These are phyloP conservation scores for Rhabdomys dilectus DNA, from an alignment of 2,113 vertebrate species.

Conservation along the genomic window DNA sequence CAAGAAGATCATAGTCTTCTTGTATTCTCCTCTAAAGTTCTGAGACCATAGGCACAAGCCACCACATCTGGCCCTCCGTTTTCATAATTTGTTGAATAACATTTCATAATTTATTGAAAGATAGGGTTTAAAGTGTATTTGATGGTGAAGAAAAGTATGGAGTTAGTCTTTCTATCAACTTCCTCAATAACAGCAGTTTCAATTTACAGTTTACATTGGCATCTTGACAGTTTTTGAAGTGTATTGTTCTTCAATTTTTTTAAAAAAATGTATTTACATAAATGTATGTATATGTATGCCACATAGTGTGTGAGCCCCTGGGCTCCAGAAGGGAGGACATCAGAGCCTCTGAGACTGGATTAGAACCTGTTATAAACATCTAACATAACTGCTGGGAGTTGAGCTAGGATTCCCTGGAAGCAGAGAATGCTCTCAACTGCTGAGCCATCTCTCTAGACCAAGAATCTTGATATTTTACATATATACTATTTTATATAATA, in stretches of 20 bases:
- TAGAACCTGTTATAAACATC: neutral
- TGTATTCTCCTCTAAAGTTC: neutral
- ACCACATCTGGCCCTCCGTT: neutral
- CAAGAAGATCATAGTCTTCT: neutral
- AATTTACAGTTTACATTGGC: neutral
- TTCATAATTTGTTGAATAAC: neutral
- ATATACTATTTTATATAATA: neutral
- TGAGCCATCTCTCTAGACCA: neutral
- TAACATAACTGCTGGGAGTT: neutral
- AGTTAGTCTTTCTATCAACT: conserved; percentile 20
- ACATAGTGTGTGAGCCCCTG: neutral
- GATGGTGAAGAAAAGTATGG: neutral
- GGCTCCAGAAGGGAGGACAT: neutral
- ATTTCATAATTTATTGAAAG: conserved; percentile 2
- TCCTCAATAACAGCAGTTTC: neutral
- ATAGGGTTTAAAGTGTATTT: conserved; percentile 31
- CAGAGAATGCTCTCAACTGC: neutral
- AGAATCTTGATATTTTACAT: neutral
- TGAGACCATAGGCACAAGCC: neutral
- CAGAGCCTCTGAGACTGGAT: neutral
- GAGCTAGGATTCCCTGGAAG: neutral
- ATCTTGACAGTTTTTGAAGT: neutral
- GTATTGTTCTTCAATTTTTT: neutral
- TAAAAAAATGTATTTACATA: too few species aligned
- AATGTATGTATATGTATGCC: neutral